A percentile compares a stretch with the other conserved stretches of the same genome.
Conservation (phyloP, 2,888 invertebrate genomes). For the Tineola bisselliella region DNA sequence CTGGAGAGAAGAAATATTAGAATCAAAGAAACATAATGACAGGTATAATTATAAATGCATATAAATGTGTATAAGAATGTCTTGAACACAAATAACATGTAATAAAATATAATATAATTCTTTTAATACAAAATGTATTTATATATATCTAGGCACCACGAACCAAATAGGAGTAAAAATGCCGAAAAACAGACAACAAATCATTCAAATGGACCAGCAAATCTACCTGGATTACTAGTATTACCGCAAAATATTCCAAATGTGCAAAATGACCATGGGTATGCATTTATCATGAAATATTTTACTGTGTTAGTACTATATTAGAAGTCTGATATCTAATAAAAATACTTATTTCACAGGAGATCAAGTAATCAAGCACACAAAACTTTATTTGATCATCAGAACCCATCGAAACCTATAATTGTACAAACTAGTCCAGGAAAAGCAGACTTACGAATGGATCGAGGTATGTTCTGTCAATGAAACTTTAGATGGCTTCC, state of each 20-base stretch:
- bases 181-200: slow-evolving; percentile 2
- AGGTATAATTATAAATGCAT: too few relatives aligned
- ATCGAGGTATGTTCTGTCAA: slow-evolving; percentile 38
- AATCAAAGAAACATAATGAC: slow-evolving; percentile 44
- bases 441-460: slow-evolving; percentile 50
- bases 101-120: too few relatives aligned
- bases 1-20: slow-evolving; percentile 61
- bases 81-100: too few relatives aligned
- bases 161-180: slow-evolving; percentile 36
- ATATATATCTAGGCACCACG: slow-evolving; percentile 28
- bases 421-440: slow-evolving; percentile 67
- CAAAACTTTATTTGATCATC: slow-evolving; percentile 53
- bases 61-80: too few relatives aligned
- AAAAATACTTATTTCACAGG: slow-evolving; percentile 25
- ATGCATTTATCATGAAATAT: background rate
- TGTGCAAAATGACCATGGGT: slow-evolving; percentile 1
- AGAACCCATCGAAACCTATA: slow-evolving; percentile 74
- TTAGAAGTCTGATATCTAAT: background rate
- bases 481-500: too few relatives aligned
- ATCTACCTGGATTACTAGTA: slow-evolving; percentile 50
- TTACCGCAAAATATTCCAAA: slow-evolving; percentile 43
- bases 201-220: slow-evolving; percentile 24
- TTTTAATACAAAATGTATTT: background rate
- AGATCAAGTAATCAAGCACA: slow-evolving; percentile 37
- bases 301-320: too few relatives aligned